A percentile compares a stretch with the other conserved stretches of the same genome.
Evolutionary conservation across 2,888 invertebrate genomes (phyloP).

Genomic region (Muschampia plurimacula): DNA sequence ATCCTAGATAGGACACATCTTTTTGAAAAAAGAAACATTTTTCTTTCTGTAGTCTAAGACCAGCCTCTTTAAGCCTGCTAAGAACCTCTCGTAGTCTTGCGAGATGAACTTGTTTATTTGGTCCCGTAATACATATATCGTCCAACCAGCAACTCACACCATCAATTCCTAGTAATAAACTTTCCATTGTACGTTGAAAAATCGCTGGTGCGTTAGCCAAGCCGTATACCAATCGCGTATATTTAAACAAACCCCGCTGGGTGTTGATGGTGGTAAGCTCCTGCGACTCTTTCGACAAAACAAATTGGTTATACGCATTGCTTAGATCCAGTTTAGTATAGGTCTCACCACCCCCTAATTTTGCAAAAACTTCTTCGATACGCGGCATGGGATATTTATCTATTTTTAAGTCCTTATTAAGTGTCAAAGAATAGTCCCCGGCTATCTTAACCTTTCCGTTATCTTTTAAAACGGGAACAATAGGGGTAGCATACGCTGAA

Average conservation of each 20-base stretch:
- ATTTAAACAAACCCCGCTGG: slow-evolving; percentile 41
- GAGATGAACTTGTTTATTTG: slow-evolving; percentile 29
- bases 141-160: slow-evolving; percentile 42
- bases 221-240: slow-evolving; percentile 44
- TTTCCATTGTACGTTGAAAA: slow-evolving; percentile 44
- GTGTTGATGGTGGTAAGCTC: slow-evolving; percentile 44
- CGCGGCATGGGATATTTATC: slow-evolving; percentile 39
- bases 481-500: slow-evolving; percentile 33
- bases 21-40: slow-evolving; percentile 37
- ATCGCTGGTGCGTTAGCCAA: slow-evolving; percentile 43
- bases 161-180: slow-evolving; percentile 40
- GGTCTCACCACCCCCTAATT: slow-evolving; percentile 36
- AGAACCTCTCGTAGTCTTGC: slow-evolving; percentile 27
- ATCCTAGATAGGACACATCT: slow-evolving; percentile 4
- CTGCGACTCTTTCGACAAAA: slow-evolving; percentile 30
- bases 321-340: slow-evolving; percentile 28
- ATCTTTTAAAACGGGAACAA: slow-evolving; percentile 33
- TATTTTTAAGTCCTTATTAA: slow-evolving; percentile 47
- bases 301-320: slow-evolving; percentile 42
- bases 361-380: slow-evolving; percentile 28
- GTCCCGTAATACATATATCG: slow-evolving; percentile 40
- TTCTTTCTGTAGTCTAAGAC: slow-evolving; percentile 7
- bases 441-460: slow-evolving; percentile 44
- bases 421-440: slow-evolving; percentile 47
- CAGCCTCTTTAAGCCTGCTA: slow-evolving; percentile 19